Conservation (phyloP, 1,140 invertebrate genomes). For the Heliothis virescens region DNA sequence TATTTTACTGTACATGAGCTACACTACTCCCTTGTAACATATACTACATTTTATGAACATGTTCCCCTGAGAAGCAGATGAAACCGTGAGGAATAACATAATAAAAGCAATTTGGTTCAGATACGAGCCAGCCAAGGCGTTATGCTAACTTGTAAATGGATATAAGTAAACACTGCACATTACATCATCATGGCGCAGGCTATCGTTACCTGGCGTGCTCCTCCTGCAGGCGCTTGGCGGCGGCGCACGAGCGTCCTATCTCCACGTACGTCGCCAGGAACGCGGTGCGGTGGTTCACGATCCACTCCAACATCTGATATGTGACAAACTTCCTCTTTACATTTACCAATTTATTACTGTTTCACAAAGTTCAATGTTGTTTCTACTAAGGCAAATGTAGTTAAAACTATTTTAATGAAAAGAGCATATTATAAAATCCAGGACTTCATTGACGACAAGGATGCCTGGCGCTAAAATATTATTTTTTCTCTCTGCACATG, state of each 20-base stretch:
- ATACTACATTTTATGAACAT: neutral
- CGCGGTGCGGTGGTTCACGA: slow-evolving; percentile 96
- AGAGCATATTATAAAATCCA: too few species aligned
- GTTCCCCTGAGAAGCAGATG: too few species aligned
- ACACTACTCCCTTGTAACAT: neutral
- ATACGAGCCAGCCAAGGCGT: too few species aligned
- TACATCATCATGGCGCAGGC: too few species aligned
- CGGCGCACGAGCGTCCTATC: slow-evolving; percentile 96
- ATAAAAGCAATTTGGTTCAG: too few species aligned
- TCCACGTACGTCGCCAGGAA: slow-evolving; percentile 98
- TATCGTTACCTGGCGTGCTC: slow-evolving; percentile 92
- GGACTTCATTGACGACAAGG: too few species aligned
- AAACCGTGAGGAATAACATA: too few species aligned
- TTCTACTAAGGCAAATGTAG: neutral
- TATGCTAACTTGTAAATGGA: neutral
- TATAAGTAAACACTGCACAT: too few species aligned
- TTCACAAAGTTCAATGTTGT: neutral
- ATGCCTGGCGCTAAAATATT: too few species aligned
- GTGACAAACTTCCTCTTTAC: neutral
- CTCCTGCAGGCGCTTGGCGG: slow-evolving; percentile 97
- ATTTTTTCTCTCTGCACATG: too few species aligned
- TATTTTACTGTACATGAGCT: too few species aligned
- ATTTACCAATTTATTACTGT: neutral
- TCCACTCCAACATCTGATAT: slow-evolving; percentile 98
- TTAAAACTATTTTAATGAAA: too few species aligned